Evolutionary conservation across 2,113 vertebrate genomes (phyloP), one percentile per base, ranked within the genome.

Genomic region (Seriola dumerili): DNA sequence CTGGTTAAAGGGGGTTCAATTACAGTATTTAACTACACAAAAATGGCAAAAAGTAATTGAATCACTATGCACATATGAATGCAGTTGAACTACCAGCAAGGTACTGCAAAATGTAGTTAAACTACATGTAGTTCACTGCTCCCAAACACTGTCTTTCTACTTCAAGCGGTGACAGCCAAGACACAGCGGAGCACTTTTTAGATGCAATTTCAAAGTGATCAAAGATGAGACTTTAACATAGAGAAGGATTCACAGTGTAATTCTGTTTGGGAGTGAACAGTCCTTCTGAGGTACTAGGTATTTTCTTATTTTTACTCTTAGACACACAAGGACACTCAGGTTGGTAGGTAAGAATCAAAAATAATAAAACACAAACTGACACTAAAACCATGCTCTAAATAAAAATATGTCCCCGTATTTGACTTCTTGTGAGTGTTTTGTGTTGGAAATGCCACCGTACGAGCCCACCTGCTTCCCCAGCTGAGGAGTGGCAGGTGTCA

Each of bases 401-500:
- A 2, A 1, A 48, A 13, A 42, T 11, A 2, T 38, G 38, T 38
- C 38, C 0, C 13, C 4, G 3, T 19, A 7, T 50, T 46, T 46
- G 44, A 46, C 16, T 38, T 29, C 29, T 14, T 38, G 46, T 16
- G 12, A 32, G n/a, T 65, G 50, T 84, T 70, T 44, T 50, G 14
- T 32, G 44, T 6, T 58, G 44, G 14, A 36, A 63, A 74, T 50
- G 13, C 21, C 3, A 1, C 14, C 2, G 12, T 55, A 44, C 1
- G 38, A 17, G 36, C 40, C 50, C 58, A 48, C 23, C 75, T 25
- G 36, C 19, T 29, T n/a, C 67, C 19, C 58, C 64, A 67, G 76
- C 65, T 61, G 42, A 75, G 46, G 78, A 87, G 62, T 71, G 85
- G 50, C 85, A 88, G 70, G 62, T 88, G 83, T 72, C 84, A 83